Conservation (phyloP, 2,113 vertebrate species). For the Pandion haliaetus region DNA sequence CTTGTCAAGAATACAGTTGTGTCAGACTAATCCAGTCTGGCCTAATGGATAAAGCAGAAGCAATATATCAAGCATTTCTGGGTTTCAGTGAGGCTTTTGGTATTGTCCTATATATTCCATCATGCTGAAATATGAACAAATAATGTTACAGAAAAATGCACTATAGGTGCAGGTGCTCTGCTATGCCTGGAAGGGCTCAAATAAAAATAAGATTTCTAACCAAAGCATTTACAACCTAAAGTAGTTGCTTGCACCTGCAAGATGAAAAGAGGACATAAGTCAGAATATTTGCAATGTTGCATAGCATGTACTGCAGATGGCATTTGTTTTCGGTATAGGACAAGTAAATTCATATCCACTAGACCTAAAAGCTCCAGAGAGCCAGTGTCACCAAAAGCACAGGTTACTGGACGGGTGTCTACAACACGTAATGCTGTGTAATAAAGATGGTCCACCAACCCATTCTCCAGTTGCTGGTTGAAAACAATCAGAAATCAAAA, state of each 20-base stretch:
- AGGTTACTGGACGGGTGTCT: neutral
- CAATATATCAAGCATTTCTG: neutral
- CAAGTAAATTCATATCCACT: neutral
- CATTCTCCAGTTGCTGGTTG: neutral
- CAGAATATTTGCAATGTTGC: neutral
- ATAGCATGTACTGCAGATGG: neutral
- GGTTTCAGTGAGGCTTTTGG: neutral
- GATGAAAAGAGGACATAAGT: neutral
- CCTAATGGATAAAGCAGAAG: neutral
- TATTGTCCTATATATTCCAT: neutral
- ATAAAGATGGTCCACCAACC: neutral
- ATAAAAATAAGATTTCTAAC: neutral
- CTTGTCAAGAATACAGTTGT: neutral
- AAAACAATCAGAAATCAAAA: neutral
- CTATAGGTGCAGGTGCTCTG: neutral
- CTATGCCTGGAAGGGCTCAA: neutral
- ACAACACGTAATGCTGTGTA: neutral
- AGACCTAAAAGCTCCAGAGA: neutral
- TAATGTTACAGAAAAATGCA: neutral
- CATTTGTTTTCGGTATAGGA: neutral
- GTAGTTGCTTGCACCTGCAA: neutral
- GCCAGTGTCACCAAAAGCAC: neutral
- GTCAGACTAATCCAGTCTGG: neutral
- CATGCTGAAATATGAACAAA: neutral
- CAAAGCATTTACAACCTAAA: neutral